Evolutionary conservation across 2,888 invertebrate genomes (phyloP).

Genomic region (Chloromyia formosa): DNA sequence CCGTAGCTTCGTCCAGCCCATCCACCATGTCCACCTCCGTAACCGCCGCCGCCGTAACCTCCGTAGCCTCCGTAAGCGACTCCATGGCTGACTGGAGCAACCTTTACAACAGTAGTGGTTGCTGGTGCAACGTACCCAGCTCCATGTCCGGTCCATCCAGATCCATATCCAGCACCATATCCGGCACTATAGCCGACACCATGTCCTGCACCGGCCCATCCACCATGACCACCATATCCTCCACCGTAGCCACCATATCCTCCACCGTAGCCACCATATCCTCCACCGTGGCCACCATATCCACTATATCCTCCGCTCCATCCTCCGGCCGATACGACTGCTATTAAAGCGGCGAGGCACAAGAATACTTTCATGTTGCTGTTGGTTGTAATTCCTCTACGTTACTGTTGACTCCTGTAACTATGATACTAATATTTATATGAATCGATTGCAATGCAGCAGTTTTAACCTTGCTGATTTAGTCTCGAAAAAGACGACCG

Average conservation of each 20-base stretch:
- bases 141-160: not conserved
- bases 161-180: not conserved
- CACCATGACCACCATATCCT: conserved; percentile 8
- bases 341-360: conserved; percentile 17
- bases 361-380: conserved; percentile 40
- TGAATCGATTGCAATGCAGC: too few species aligned
- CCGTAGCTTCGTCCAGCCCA: not conserved
- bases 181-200: not conserved
- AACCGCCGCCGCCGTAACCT: conserved; percentile 10
- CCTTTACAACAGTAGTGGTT: too few species aligned
- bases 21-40: conserved; percentile 22
- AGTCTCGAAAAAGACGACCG: too few species aligned
- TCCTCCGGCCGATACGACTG: conserved; percentile 31
- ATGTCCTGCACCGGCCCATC: not conserved
- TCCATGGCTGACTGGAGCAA: too few species aligned
- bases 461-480: too few species aligned
- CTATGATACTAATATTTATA: conserved; percentile 13
- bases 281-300: not conserved
- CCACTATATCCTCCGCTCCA: not conserved
- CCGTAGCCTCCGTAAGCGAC: not conserved
- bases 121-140: not conserved
- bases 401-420: conserved; percentile 15
- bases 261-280: not conserved
- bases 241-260: not conserved
- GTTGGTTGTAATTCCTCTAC: not conserved